A percentile compares a stretch with the other conserved stretches of the same genome.
These are phyloP conservation scores for Ptychoptera contaminata DNA, from an alignment of 2,888 invertebrate genomes.

Conservation along the genomic window DNA sequence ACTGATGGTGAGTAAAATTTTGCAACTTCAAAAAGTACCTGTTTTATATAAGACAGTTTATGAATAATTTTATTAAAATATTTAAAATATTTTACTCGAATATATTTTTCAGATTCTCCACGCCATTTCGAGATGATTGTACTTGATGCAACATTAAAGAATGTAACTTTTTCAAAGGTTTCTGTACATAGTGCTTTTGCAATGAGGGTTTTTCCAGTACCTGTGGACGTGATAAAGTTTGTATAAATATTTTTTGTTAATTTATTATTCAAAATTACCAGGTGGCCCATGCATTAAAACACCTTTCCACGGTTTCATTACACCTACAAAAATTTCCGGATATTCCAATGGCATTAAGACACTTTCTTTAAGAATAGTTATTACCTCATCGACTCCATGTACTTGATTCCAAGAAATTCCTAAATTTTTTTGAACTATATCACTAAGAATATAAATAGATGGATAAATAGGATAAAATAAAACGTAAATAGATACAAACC, in stretches of 20 bases:
- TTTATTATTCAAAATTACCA: constrained; percentile 12
- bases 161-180: constrained; percentile 48
- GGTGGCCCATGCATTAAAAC: constrained; percentile 45
- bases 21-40: constrained; percentile 80
- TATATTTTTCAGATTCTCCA: constrained; percentile 87
- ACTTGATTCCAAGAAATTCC: constrained; percentile 69
- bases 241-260: constrained; percentile 26
- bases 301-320: constrained; percentile 71
- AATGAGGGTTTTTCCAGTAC: constrained; percentile 77
- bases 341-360: constrained; percentile 64
- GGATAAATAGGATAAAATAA: constrained; percentile 34
- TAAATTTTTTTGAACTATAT: constrained; percentile 45
- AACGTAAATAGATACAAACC: constrained; percentile 2
- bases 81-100: constrained; percentile 40
- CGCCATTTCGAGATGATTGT: constrained; percentile 90
- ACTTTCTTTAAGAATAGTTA: constrained; percentile 68
- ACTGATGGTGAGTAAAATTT: constrained; percentile 72
- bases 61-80: not conserved
- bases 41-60: no score
- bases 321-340: constrained; percentile 52
- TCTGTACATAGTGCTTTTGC: constrained; percentile 80
- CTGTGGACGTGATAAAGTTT: no score
- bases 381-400: constrained; percentile 56
- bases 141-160: constrained; percentile 83
- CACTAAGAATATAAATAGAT: constrained; percentile 23